Base-by-base conservation (phyloP, 2,888 invertebrate genomes). In the Crossocerus cetratus region DNA sequence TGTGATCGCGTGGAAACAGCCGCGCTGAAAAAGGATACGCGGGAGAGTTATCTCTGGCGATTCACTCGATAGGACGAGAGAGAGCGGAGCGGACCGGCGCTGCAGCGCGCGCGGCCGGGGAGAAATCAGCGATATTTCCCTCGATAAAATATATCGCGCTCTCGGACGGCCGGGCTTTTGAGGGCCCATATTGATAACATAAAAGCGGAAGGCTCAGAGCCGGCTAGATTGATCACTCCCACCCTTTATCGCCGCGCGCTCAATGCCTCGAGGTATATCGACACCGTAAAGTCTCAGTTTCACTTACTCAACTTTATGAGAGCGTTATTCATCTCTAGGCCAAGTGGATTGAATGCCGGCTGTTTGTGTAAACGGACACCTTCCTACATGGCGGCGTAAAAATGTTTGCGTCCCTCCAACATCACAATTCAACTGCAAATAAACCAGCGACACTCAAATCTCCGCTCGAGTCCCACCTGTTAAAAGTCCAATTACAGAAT, bases 171-270 rank as follows among this genome's bases (percentile, higher is more conserved):
- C 32, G 32, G 76, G 54, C 79, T 74, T 80, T 78, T 75, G 72
- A 81, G 73, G 66, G 77, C 74, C 77, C 71, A 81, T 82, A 84
- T 83, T 80, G 83, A 84, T 84, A 84, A 81, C 82, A 78, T 79
- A 79, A 80, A 84, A 49, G 16, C 80, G 72, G 69, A 72, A 75
- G 66, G 45, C 69, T 69, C n/a, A n/a, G 68, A 75, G 69, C 13
- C 14, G 14, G 54, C 13, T 21, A 20, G 13, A 63, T 57, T 45
- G 69, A 72, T 72, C 45, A 49, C 42, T 54, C 8, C 20, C n/a
- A n/a, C n/a, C 44, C 21, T 18, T 13, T 60, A 21, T 22, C n/a
- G 44, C n/a, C 22, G 20, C 60, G 20, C 5, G 16, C 3, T 32
- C 8, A 32, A 32, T 32, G 11, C 32, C 32, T 3, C 5, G 8